Conservation (phyloP, 1,140 invertebrate species). For the Drosophila quadrilineata region DNA sequence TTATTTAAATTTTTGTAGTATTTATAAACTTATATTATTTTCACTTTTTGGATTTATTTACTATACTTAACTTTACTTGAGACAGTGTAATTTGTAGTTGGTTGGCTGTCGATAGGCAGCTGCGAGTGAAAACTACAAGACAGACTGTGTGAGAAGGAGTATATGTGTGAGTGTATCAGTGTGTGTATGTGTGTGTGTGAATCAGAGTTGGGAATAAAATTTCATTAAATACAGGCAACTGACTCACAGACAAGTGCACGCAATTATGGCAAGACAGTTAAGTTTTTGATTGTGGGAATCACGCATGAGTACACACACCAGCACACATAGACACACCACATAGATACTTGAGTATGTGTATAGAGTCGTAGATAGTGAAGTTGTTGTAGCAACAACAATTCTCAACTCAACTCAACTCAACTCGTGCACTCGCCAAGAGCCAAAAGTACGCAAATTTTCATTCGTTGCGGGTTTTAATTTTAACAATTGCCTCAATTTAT, state of each 20-base stretch:
- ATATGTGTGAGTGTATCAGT: not conserved
- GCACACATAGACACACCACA: slow-evolving; percentile 11
- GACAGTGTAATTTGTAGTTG: too few species aligned
- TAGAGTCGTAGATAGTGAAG: not conserved
- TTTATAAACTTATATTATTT: too few species aligned
- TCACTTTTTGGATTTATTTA: too few species aligned
- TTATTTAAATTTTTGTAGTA: too few species aligned
- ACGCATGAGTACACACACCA: slow-evolving; percentile 72
- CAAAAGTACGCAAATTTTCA: slow-evolving; percentile 60
- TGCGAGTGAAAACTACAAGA: not conserved
- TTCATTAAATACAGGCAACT: slow-evolving; percentile 78
- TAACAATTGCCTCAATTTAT: slow-evolving; percentile 80
- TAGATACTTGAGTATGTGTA: too few species aligned
- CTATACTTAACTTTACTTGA: too few species aligned
- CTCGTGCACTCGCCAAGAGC: slow-evolving; percentile 51
- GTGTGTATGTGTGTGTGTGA: not conserved
- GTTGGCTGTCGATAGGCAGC: too few species aligned
- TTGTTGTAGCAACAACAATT: slow-evolving; percentile 57
- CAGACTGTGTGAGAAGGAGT: not conserved
- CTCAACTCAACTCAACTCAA: slow-evolving; percentile 66
- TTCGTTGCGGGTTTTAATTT: slow-evolving; percentile 75
- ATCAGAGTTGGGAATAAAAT: slow-evolving; percentile 64
- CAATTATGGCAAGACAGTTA: slow-evolving; percentile 79
- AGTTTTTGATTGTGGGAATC: slow-evolving; percentile 80
- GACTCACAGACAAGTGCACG: slow-evolving; percentile 71